Percentiles rank a stretch among this genome's conserved stretches.
Conservation (phyloP, 2,888 invertebrate genomes). For the Plagodis pulveraria region DNA sequence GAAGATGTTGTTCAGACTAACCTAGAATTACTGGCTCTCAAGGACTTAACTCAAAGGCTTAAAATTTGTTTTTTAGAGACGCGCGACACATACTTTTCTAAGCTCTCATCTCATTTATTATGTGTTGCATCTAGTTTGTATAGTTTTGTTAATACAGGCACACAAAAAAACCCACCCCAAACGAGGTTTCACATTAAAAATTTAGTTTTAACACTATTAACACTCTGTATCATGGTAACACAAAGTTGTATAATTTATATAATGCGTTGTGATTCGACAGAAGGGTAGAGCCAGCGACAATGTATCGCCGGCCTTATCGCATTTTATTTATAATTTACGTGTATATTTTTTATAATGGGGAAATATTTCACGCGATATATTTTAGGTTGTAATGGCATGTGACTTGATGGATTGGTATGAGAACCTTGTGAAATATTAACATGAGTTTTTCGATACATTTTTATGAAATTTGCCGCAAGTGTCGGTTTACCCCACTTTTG, state of each 20-base stretch:
- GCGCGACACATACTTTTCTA: no score
- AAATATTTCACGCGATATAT: constrained; percentile 36
- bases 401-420: constrained; percentile 2
- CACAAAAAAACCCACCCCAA: not conserved
- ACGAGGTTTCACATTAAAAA: not conserved
- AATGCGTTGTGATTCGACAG: constrained; percentile 29
- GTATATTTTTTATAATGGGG: constrained; percentile 32
- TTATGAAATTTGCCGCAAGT: no score
- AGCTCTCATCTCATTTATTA: no score
- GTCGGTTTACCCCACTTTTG: no score
- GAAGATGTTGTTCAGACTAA: no score
- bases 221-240: not conserved
- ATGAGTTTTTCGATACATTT: no score
- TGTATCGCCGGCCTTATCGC: constrained; percentile 34
- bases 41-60: no score
- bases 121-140: no score
- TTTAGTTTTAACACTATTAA: not conserved
- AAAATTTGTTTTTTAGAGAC: no score
- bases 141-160: no score
- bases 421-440: not conserved
- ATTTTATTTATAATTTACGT: constrained; percentile 31
- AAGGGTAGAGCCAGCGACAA: constrained; percentile 25
- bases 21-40: no score
- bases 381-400: constrained; percentile 16
- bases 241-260: constrained; percentile 2